Percentiles rank a stretch among this genome's conserved stretches.
Evolutionary conservation across 2,888 invertebrate genomes (phyloP).

Genomic region (Epiblema foenella): DNA sequence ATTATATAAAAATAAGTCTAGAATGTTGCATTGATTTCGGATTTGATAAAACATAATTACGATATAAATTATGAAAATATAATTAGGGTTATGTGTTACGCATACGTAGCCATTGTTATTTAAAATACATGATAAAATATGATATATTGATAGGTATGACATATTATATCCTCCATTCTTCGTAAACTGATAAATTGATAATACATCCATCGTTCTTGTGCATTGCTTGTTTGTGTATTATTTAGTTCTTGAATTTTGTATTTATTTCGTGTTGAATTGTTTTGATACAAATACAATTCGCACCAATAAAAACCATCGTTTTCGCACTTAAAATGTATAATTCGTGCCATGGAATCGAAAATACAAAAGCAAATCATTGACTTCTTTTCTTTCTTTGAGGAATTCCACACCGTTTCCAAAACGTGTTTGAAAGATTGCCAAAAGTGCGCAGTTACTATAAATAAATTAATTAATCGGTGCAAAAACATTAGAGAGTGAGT

Average conservation of each 20-base stretch:
- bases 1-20: neutral
- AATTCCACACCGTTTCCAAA: constrained; percentile 77
- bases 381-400: constrained; percentile 81
- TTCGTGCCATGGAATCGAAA: constrained; percentile 73
- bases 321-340: constrained; percentile 47
- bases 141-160: too few relatives aligned
- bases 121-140: neutral
- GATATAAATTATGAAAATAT: neutral
- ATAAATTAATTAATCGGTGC: constrained; percentile 82
- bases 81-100: neutral
- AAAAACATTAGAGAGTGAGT: constrained; percentile 80
- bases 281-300: neutral
- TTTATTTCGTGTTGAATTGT: constrained; percentile 25
- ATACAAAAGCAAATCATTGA: constrained; percentile 82
- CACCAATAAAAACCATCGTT: neutral
- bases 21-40: neutral
- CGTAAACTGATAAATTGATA: neutral
- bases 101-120: neutral
- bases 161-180: neutral
- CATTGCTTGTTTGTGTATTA: neutral
- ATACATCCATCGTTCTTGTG: neutral
- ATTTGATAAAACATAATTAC: neutral
- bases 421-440: constrained; percentile 80
- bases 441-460: constrained; percentile 78
- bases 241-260: constrained; percentile 11